Evolutionary conservation across 2,888 invertebrate genomes (phyloP), one percentile per base, ranked within the genome.

Genomic region (Allophyes oxyacanthae): DNA sequence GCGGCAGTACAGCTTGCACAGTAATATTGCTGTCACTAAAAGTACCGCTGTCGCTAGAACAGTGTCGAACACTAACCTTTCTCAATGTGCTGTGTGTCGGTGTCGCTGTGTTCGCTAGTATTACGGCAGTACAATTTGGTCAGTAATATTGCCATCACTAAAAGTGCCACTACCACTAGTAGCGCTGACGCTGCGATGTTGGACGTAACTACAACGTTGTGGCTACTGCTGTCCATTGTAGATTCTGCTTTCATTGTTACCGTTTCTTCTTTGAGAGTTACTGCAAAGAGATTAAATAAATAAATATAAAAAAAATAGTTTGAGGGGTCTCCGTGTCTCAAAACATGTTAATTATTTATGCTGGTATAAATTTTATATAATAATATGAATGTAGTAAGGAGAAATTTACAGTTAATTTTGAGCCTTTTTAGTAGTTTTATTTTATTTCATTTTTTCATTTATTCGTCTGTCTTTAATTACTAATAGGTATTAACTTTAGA

Each of bases 241-340:
- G 90, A 90, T 36, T 88, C 87, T 0, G 91, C 92, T 59, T 86
- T 88, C 20, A 90, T 83, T 0, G 91, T 89, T 0, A 91, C 87
- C 0, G 84, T 79, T 60, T 91, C 91, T 63, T 88, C 90, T 77
- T 82, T 84, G 0, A 91, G 56, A 0, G 89, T 86, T 15, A 82
- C 92, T 92, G 74, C 32, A 56, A 0, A 41, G 6, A 34, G 1
- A 10, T 2, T 7, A 1, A 26, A 32, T 54, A 25, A 20, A 5
- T 33, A 6, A 15, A 14, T 4, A 8, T 28, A 28, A 2, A 8
- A 28, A 8, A 1, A 8, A 6, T 28, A 4, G 28, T 28, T 6
- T 28, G 8, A 28, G 6, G 8, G 25, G 25, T 25, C 3, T 6
- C 6, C 25, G 3, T 3, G 25, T n/a, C n/a, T n/a, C n/a, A n/a